Evolutionary conservation across 2,113 vertebrate species (phyloP), one percentile per base, ranked within the genome.

Genomic region (Empidonax alnorum): DNA sequence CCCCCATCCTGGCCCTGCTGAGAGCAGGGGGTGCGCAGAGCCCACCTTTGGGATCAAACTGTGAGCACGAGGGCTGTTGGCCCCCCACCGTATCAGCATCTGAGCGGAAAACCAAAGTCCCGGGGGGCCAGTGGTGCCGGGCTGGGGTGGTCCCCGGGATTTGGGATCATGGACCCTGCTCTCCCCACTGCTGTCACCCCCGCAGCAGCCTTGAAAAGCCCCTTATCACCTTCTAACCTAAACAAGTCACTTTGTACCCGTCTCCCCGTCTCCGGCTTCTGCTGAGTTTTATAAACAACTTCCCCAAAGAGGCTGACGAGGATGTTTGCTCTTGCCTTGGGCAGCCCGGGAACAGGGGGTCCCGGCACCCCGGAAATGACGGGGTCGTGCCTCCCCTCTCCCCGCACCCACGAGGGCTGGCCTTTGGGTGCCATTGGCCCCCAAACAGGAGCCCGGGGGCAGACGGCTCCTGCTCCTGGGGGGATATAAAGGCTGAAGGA

Each of bases 201-300:
- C 66, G 17, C 37, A 14, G 56, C 62, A 78, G 84, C 95, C 93
- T 96, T 96, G 93, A 85, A 72, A 73, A 83, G 21, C 50, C 90
- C 76, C 90, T 96, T 96, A 96, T 96, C 95, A 31, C 80, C 50
- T 35, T 50, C 1, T 74, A 94, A 94, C 87, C 90, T 93, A 94
- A 94, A 94, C 95, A 94, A 78, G 84, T 27, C 76, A 41, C 75
- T 82, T 46, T 78, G 95, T 88, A 85, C 90, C 93, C 49, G 95
- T 85, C 95, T 94, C 71, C 80, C 33, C 8, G 95, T 78, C 95
- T 96, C 95, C 80, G 3, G 52, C 90, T 82, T 86, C 66, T 68
- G 75, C 93, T 74, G 90, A 93, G 75, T 91, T 93, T 93, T 75
- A 41, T 91, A 94, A 96, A 96, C 95, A 96, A 39, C 42, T 74